Conservation (phyloP, 1,140 invertebrate species). For the Zaprionus capensis region DNA sequence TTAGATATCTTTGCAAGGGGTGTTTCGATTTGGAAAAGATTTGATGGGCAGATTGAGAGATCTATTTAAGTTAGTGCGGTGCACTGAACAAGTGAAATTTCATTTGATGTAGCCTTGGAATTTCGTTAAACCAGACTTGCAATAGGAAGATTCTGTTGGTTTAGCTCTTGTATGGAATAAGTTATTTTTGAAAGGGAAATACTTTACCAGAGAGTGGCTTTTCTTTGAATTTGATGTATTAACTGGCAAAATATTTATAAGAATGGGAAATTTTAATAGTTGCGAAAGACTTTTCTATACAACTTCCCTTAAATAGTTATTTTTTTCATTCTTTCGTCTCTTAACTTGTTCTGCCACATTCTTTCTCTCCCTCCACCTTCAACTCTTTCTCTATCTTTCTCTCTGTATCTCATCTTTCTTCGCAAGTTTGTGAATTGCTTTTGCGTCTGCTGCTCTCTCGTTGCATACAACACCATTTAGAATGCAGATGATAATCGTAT, state of each 20-base stretch:
- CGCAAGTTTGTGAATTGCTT: background rate
- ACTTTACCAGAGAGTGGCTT: too few species aligned
- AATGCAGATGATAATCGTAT: conserved; percentile 12
- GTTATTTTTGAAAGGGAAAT: too few species aligned
- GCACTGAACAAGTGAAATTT: background rate
- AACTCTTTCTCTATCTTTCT: background rate
- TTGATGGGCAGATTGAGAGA: background rate
- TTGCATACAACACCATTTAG: conserved; percentile 44
- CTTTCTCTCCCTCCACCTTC: background rate
- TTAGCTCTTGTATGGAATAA: too few species aligned
- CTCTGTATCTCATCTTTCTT: background rate
- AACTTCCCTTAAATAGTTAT: too few species aligned
- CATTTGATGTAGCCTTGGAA: background rate
- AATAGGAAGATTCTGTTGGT: too few species aligned
- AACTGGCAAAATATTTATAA: too few species aligned
- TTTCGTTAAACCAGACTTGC: background rate
- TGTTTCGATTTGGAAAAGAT: background rate
- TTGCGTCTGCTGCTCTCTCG: conserved; percentile 11
- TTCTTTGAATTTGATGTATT: too few species aligned
- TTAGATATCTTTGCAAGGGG: background rate
- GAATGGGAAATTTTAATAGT: too few species aligned
- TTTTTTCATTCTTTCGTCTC: background rate
- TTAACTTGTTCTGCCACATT: background rate
- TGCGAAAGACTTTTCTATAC: too few species aligned
- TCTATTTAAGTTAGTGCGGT: background rate